phyloP scores from a whole-genome alignment of 1,140 invertebrate species.

The Drosophila athabasca region DNA sequence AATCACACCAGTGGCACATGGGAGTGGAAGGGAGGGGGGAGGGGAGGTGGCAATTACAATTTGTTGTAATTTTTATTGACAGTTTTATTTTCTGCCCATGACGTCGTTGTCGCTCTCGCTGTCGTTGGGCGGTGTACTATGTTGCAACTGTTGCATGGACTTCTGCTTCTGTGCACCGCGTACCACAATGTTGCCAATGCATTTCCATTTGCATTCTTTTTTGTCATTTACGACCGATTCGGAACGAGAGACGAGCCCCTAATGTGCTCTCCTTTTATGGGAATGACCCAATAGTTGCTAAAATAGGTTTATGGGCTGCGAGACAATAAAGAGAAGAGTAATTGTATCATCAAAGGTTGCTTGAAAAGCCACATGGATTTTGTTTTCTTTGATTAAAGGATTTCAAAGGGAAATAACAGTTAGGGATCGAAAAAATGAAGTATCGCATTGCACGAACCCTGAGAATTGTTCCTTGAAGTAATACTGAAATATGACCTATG shows the following conservation, averaged over 20 bases:
- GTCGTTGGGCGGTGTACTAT: background rate
- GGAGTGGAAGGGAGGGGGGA: background rate
- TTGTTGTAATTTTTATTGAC: slow-evolving; percentile 64
- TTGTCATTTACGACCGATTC: slow-evolving; percentile 32
- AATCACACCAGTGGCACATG: background rate
- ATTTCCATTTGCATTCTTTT: slow-evolving; percentile 19
- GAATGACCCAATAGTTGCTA: slow-evolving; percentile 47
- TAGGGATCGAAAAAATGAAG: too few species aligned
- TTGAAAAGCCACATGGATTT: background rate
- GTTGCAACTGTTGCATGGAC: slow-evolving; percentile 44
- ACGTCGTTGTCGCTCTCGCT: slow-evolving; percentile 39
- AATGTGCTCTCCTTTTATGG: slow-evolving; percentile 32
- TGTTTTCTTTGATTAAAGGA: too few species aligned
- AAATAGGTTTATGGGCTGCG: slow-evolving; percentile 52
- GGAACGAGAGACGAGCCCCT: slow-evolving; percentile 32
- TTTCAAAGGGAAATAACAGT: too few species aligned
- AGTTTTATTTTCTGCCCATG: slow-evolving; percentile 66
- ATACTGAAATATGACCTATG: too few species aligned
- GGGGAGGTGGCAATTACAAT: slow-evolving; percentile 23
- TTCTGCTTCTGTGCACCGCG: slow-evolving; percentile 18
- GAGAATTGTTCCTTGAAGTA: too few species aligned
- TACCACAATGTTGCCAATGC: slow-evolving; percentile 23
- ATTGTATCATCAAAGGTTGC: slow-evolving; percentile 1
- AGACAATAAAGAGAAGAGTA: background rate
- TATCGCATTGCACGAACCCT: too few species aligned